These are phyloP conservation scores for Mobula birostris DNA, from an alignment of 2,113 vertebrate genomes.

Conservation along the genomic window DNA sequence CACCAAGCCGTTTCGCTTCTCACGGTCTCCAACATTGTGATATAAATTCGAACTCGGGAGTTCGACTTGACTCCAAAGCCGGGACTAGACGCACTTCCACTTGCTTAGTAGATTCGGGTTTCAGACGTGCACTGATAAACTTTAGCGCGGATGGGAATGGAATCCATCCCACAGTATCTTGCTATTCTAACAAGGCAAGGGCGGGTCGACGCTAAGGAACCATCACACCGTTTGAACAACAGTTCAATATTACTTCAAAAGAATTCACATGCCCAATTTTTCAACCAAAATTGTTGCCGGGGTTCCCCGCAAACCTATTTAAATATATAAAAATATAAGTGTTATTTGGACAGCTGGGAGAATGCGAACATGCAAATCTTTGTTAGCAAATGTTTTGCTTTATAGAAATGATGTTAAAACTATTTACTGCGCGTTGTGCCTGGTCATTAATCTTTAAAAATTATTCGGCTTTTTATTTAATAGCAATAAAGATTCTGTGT, in stretches of 20 bases:
- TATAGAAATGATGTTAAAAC: neutral
- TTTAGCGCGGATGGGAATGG: neutral
- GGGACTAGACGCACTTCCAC: neutral
- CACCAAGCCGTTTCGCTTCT: neutral
- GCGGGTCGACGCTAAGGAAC: neutral
- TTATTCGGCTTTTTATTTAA: neutral
- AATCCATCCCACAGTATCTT: neutral
- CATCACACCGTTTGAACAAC: neutral
- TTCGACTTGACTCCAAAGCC: neutral
- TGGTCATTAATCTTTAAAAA: neutral
- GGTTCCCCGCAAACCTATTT: neutral
- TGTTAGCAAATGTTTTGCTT: neutral
- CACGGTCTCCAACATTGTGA: neutral
- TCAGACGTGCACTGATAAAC: neutral
- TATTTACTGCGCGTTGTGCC: neutral
- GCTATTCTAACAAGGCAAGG: neutral
- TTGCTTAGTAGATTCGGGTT: neutral
- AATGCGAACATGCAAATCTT: neutral
- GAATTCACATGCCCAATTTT: neutral
- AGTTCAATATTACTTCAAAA: neutral
- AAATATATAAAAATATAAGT: neutral
- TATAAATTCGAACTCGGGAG: neutral
- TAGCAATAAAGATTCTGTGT: neutral
- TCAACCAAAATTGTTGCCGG: neutral
- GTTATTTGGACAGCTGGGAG: neutral